These are phyloP conservation scores for Tromatobia lineatoria DNA, from an alignment of 2,888 invertebrate genomes.

Conservation along the genomic window DNA sequence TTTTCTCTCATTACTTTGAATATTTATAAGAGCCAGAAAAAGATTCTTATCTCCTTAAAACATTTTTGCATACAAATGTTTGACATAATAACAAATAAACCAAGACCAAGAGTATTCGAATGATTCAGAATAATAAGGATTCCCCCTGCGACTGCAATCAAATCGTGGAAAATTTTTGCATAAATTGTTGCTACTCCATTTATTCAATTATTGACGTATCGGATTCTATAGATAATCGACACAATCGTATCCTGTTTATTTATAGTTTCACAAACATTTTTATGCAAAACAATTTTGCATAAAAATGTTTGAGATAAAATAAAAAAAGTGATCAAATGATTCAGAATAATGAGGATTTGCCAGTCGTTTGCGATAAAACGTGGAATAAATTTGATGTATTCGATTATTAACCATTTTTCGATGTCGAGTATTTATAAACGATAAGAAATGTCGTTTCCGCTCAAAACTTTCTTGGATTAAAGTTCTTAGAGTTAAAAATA, in stretches of 20 bases:
- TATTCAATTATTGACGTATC: neutral
- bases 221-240: neutral
- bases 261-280: too few relatives aligned
- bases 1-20: neutral
- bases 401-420: too few relatives aligned
- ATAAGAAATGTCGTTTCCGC: too few relatives aligned
- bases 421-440: too few relatives aligned
- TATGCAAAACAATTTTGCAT: neutral
- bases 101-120: neutral
- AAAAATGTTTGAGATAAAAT: neutral
- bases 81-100: too few relatives aligned
- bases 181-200: neutral
- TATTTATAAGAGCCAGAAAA: neutral
- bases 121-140: slow-evolving; percentile 12
- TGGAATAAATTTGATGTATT: too few relatives aligned
- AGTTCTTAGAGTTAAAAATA: too few relatives aligned
- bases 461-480: too few relatives aligned
- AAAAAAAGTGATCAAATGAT: neutral
- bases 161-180: slow-evolving; percentile 8
- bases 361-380: neutral
- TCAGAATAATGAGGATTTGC: slow-evolving; percentile 4
- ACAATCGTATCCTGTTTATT: neutral
- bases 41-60: neutral
- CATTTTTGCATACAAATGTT: neutral
- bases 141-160: neutral